These are phyloP conservation scores for Pocillopora meandrina DNA, from an alignment of 92 coral and sea anemone genomes.

Conservation along the genomic window DNA sequence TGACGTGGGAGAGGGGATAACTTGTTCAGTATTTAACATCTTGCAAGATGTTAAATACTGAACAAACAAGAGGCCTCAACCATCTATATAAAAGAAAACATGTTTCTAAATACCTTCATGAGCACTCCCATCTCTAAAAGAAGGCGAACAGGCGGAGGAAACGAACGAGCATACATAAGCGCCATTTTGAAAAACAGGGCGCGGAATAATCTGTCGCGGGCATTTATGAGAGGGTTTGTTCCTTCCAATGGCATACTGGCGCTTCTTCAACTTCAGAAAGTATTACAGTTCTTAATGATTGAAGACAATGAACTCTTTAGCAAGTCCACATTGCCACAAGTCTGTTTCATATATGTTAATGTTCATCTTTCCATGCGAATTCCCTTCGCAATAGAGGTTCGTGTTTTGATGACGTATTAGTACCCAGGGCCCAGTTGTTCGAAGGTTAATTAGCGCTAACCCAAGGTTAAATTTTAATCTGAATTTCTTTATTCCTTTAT, in stretches of 20 bases:
- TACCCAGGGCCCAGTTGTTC: neutral
- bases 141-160: slow-evolving; percentile 87
- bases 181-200: slow-evolving; percentile 99
- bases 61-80: neutral
- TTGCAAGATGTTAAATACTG: too few species aligned
- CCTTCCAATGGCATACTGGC: slow-evolving; percentile 91
- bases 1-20: too few species aligned
- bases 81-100: neutral
- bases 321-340: neutral
- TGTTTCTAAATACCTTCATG: slow-evolving; percentile 65
- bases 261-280: slow-evolving; percentile 16
- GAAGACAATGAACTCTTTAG: neutral
- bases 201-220: slow-evolving; percentile 96
- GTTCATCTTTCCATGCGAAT: neutral
- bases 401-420: slow-evolving; percentile 31
- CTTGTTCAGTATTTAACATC: too few species aligned
- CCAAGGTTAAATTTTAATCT: too few species aligned
- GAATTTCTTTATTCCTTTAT: too few species aligned
- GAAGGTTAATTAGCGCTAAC: too few species aligned
- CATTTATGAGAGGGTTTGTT: slow-evolving; percentile 92
- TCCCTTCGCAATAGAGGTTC: slow-evolving; percentile 11
- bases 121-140: slow-evolving; percentile 93
- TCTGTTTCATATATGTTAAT: neutral
- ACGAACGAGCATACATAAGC: slow-evolving; percentile 95
- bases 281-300: neutral